phyloP scores from a whole-genome alignment of 2,888 invertebrate genomes.

The Ennomos fuscantarius region DNA sequence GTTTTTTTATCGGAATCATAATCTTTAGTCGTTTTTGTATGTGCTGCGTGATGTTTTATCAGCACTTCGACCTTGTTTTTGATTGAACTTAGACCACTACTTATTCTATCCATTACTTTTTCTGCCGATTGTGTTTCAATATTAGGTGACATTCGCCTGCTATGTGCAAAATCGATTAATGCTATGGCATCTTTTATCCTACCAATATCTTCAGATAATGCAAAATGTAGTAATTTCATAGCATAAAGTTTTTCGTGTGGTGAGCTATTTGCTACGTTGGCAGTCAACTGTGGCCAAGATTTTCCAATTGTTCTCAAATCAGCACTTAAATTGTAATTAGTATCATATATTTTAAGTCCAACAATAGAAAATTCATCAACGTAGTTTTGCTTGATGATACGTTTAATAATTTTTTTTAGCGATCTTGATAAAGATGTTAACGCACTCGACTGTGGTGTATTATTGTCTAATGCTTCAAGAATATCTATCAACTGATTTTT shows the following conservation, averaged over 20 bases:
- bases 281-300: constrained; percentile 52
- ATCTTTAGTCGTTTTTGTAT: not conserved
- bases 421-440: constrained; percentile 49
- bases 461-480: constrained; percentile 51
- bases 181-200: constrained; percentile 57
- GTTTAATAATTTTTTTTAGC: constrained; percentile 52
- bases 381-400: constrained; percentile 54
- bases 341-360: constrained; percentile 43
- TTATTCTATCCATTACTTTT: constrained; percentile 47
- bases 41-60: constrained; percentile 34
- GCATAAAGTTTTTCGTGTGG: constrained; percentile 49
- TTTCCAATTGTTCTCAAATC: constrained; percentile 55
- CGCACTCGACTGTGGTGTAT: constrained; percentile 44
- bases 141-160: constrained; percentile 50
- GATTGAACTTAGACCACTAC: constrained; percentile 45
- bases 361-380: constrained; percentile 42
- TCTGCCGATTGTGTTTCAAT: constrained; percentile 44
- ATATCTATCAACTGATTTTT: constrained; percentile 51
- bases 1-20: constrained; percentile 17
- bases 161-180: constrained; percentile 52
- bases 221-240: constrained; percentile 61
- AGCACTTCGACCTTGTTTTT: constrained; percentile 47
- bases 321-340: constrained; percentile 52
- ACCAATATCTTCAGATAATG: constrained; percentile 53
- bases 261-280: constrained; percentile 42